Percentiles rank a stretch among this genome's conserved stretches.
phyloP scores from a whole-genome alignment of 2,797 vertebrate species.

The Malacoctenus gilli region DNA sequence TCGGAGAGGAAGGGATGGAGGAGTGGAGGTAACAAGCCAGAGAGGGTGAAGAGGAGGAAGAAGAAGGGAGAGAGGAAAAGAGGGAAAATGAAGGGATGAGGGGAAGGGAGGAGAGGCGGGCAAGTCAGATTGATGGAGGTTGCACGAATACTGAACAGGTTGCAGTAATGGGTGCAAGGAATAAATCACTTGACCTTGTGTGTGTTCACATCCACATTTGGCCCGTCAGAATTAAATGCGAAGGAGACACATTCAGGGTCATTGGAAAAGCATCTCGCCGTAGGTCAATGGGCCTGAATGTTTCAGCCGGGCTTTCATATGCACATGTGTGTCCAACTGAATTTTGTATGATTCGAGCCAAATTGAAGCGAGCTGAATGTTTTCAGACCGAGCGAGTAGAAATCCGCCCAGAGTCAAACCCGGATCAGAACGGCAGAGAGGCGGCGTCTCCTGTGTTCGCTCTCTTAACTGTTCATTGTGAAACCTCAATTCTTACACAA shows the following conservation, averaged over 20 bases:
- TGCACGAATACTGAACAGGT: background rate
- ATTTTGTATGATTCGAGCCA: conserved; percentile 2
- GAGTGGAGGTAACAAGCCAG: background rate
- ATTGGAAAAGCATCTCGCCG: background rate
- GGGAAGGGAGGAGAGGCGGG: background rate
- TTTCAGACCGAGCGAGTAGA: background rate
- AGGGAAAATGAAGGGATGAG: conserved; percentile 1
- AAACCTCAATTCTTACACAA: background rate
- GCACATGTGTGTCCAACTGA: background rate
- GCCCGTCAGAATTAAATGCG: conserved; percentile 18
- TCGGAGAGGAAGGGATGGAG: background rate
- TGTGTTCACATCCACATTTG: conserved; percentile 5
- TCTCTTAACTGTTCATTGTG: no score
- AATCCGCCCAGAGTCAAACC: background rate
- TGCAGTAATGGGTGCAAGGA: background rate
- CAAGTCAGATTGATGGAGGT: conserved; percentile 13
- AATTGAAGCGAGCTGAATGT: background rate
- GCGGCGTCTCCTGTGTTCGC: no score
- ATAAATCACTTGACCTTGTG: conserved; percentile 29
- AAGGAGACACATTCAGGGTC: conserved; percentile 2
- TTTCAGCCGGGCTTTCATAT: background rate
- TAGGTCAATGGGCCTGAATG: background rate
- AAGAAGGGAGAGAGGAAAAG: background rate
- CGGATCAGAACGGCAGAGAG: background rate
- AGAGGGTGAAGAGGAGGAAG: background rate